These are phyloP conservation scores for Asobara japonica DNA, from an alignment of 1,140 invertebrate genomes.

Conservation along the genomic window DNA sequence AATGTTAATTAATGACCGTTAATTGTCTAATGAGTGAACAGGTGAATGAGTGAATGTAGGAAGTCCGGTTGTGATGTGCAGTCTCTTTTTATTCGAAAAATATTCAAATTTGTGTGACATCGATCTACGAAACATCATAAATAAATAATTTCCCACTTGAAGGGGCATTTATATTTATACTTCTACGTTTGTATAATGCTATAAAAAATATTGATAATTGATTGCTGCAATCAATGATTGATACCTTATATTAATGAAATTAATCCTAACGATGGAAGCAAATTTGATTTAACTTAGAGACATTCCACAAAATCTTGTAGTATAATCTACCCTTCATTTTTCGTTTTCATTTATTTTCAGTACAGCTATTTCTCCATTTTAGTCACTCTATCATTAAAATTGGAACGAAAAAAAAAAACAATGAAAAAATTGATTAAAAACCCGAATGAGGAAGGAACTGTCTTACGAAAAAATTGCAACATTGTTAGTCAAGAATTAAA, in stretches of 20 bases:
- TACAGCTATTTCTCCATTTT: neutral
- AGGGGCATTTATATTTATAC: neutral
- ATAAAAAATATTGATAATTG: neutral
- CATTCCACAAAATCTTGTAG: too few species aligned
- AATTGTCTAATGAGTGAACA: neutral
- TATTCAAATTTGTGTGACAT: neutral
- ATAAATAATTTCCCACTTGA: neutral
- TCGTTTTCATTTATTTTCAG: too few species aligned
- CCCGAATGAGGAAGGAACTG: too few species aligned
- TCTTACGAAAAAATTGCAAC: too few species aligned
- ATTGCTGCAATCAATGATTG: neutral
- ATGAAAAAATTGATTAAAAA: too few species aligned
- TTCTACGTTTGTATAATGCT: neutral
- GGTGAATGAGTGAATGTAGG: conserved; percentile 2
- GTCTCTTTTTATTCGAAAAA: neutral
- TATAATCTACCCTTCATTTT: neutral
- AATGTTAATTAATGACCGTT: neutral
- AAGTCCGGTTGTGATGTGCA: neutral
- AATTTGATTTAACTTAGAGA: neutral
- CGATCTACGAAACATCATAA: neutral
- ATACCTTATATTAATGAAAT: neutral
- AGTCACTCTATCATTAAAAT: too few species aligned
- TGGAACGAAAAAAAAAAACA: too few species aligned
- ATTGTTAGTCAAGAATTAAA: too few species aligned
- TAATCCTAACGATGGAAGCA: conserved; percentile 1